Base-by-base conservation (phyloP, 2,797 vertebrate genomes). In the Alca torda region DNA sequence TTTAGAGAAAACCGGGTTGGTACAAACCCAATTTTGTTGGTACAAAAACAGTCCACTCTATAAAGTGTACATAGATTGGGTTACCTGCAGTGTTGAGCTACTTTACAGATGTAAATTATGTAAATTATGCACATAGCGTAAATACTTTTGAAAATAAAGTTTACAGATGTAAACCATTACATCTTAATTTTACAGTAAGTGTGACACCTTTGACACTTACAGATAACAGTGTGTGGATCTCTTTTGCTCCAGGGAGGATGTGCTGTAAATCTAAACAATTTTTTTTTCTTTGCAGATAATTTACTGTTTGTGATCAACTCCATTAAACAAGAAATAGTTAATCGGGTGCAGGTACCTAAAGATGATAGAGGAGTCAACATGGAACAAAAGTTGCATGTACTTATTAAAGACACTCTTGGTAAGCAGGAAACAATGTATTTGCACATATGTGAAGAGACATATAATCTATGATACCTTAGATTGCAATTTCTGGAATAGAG, bases 261-360 rank as follows among this genome's bases (percentile, higher is more conserved):
- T n/a, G 23, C 63, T 93, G 20, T 80, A 72, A 60, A 89, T 39
- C n/a, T 67, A 50, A 90, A 28, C 17, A 37, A 16, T 60, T 26
- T 37, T 33, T 7, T 94, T 77, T 96, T 23, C 94, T 95, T 97
- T 98, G 72, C 95, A 99, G 99, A 99, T 98, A 99, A 99, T 85
- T 98, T 99, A 96, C 98, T 99, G 92, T 99, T 99, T 98, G 99
- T 99, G 97, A 99, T 99, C 97, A 99, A 99, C 92, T 98, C 99
- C 96, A 99, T 99, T 97, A 99, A 99, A 96, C 99, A 99, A 98
- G 99, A 99, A 98, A 99, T 99, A 77, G 99, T 99, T 97, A 98
- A 95, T 86, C 98, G 99, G 94, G 99, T 99, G 50, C 99, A 99
- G 96, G 98, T 98, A 97, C 98, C 98, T 78, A 98, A 98, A 89